phyloP scores from a whole-genome alignment of 2,888 invertebrate genomes.

The Epicampocera succincta region DNA sequence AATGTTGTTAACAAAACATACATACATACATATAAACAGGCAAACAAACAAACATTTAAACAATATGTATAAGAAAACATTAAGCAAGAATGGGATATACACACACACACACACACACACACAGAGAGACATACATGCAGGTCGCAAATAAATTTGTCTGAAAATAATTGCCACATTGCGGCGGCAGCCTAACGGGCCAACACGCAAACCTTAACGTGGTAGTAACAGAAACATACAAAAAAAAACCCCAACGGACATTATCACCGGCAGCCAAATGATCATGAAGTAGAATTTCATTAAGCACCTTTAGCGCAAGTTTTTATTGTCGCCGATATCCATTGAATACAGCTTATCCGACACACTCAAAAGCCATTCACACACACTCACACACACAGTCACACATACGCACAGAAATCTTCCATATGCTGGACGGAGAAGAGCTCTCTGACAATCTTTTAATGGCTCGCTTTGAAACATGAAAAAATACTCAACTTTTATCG shows the following conservation, averaged over 20 bases:
- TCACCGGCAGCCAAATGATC: constrained; percentile 67
- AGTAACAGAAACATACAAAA: constrained; percentile 11
- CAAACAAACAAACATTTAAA: background rate
- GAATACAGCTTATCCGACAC: constrained; percentile 64
- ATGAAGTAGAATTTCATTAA: constrained; percentile 77
- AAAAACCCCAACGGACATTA: constrained; percentile 71
- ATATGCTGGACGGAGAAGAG: constrained; percentile 51
- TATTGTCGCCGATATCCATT: constrained; percentile 69
- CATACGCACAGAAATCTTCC: constrained; percentile 12
- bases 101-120: too few species aligned
- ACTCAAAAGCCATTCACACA: constrained; percentile 31
- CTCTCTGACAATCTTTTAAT: constrained; percentile 82
- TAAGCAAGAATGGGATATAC: constrained; percentile 39
- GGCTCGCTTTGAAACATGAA: constrained; percentile 82
- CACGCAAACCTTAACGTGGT: constrained; percentile 60
- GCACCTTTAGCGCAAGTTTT: constrained; percentile 71
- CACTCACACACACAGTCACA: constrained; percentile 38
- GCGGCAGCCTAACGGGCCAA: constrained; percentile 67
- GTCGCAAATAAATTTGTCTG: constrained; percentile 79
- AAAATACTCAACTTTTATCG: constrained; percentile 82
- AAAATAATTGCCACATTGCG: constrained; percentile 77
- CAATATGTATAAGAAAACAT: constrained; percentile 41
- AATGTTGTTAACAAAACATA: constrained; percentile 54
- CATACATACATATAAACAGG: constrained; percentile 15
- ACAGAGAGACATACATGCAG: too few species aligned